Base-by-base conservation (phyloP, 2,888 invertebrate genomes). In the Entomobrya proxima region DNA sequence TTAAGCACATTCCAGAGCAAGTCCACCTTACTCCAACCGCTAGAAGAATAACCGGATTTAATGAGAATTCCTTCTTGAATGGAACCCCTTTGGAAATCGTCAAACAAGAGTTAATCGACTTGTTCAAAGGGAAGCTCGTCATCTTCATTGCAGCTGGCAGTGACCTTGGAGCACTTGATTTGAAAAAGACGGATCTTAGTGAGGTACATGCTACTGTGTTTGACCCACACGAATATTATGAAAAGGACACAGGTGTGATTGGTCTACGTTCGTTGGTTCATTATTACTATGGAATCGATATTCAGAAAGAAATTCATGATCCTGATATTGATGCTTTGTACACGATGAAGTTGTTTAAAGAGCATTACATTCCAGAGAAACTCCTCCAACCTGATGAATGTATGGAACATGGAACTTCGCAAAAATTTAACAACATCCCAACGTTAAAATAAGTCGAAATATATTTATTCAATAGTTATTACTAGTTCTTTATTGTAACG, bases 361-460 rank as follows among this genome's bases (percentile, higher is more conserved):
- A 74, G 47, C 24, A 47, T 1, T 74, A 74, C n/a, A 74, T 74
- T 7, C 69, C 69, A 11, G 69, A 69, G 3, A 52, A 52, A 15
- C 52, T 52, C 3, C 5, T 4, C 1, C 18, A 52, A 21, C 52
- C 52, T 21, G 24, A 52, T 3, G 52, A 52, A 52, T 3, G 21
- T 13, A 7, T 21, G 13, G 5, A 1, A 21, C 18, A 11, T 7
- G 2, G 4, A 7, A 21, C 21, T 5, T 7, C 21, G 3, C 52
- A 24, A 4, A 52, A 21, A 21, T 52, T 52, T 5, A 21, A 52
- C 5, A 11, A 52, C 3, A 52, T 52, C 5, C 3, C 18, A 6
- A 52, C 18, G 9, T 2, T 47, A 47, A 52, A 52, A 6, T 52
- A 52, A n/a, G n/a, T n/a, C n/a, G n/a, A n/a, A n/a, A 24, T 18